Base-by-base conservation (phyloP, 2,113 vertebrate genomes). In the Scopus umbretta region DNA sequence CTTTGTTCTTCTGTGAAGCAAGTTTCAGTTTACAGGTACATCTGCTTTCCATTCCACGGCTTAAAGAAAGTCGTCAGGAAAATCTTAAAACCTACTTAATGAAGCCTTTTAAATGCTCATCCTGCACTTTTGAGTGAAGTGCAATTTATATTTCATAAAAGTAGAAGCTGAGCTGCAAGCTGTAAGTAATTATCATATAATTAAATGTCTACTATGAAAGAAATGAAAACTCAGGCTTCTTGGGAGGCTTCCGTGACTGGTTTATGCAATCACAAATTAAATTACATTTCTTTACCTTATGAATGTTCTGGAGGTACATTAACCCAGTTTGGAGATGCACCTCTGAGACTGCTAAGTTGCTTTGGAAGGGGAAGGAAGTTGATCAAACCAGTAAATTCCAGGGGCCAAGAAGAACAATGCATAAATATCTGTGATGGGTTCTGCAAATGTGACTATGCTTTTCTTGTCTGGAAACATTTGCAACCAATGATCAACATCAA, bases 151-250 rank as follows among this genome's bases (percentile, higher is more conserved):
- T 98, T 98, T 98, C 95, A 98, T 98, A 98, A 97, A 98, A 98
- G 93, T 97, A 97, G 97, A 97, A 98, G 95, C 96, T 94, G 95
- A 98, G 96, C 96, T 98, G 97, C 97, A 98, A 97, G 95, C 97
- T 97, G 96, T 97, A 98, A 98, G 98, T 98, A 98, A 98, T 98
- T 98, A 98, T 98, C 97, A 94, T 98, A 97, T 98, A 98, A 98
- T 98, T 98, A 98, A 98, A 98, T 96, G 94, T 98, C 98, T 98
- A 61, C 97, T 96, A 97, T 96, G 98, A 97, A 97, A 97, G 96
- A 94, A 94, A 95, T 89, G 96, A 97, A 97, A 98, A 97, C 82
- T 92, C 87, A 23, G 96, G 95, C 91, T 96, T 97, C 97, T 97
- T 98, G 84, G 26, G 96, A 96, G 95, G 85, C 84, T 97, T 97